Percentiles rank a stretch among this genome's conserved stretches.
Evolutionary conservation across 2,888 invertebrate genomes (phyloP).

Genomic region (Azorinus chamasolen): DNA sequence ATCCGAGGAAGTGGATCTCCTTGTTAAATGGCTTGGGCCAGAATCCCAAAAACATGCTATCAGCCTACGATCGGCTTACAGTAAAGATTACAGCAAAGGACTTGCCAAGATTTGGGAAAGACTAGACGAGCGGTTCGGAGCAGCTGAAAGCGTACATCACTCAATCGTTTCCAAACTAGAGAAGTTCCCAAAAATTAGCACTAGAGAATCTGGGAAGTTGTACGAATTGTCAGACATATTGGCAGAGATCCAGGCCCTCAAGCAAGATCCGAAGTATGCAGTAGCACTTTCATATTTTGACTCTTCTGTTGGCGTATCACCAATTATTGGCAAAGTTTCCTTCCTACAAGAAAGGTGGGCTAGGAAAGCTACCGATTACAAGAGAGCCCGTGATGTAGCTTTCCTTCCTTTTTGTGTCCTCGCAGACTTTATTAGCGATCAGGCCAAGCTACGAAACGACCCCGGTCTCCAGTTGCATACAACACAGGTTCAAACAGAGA

Average conservation of each 20-base stretch:
- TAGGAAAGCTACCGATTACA: conserved; percentile 46
- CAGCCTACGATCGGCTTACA: conserved; percentile 17
- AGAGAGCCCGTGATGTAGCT: conserved; percentile 28
- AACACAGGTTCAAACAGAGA: no score
- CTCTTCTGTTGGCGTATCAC: conserved; percentile 50
- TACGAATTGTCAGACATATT: conserved; percentile 29
- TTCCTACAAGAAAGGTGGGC: conserved; percentile 61
- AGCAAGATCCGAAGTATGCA: conserved; percentile 38
- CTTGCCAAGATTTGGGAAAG: conserved; percentile 27
- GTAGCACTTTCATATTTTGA: conserved; percentile 55
- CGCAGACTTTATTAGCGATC: conserved; percentile 48
- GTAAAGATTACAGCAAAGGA: conserved; percentile 7
- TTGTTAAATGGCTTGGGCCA: conserved; percentile 23
- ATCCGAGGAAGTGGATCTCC: conserved; percentile 32
- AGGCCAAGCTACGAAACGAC: conserved; percentile 49
- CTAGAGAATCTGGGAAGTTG: conserved; percentile 14
- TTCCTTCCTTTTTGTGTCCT: conserved; percentile 64
- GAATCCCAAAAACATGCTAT: conserved; percentile 15
- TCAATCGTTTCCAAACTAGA: conserved; percentile 22
- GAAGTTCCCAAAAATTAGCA: conserved; percentile 25
- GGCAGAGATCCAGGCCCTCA: conserved; percentile 41
- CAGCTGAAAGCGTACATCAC: conserved; percentile 27
- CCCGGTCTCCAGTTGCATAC: conserved; percentile 42
- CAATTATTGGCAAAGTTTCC: conserved; percentile 62
- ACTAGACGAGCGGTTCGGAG: conserved; percentile 28